Percentiles rank a stretch among this genome's conserved stretches.
Evolutionary conservation across 2,797 vertebrate genomes (phyloP).

Genomic region (Cossypha niveicapilla): DNA sequence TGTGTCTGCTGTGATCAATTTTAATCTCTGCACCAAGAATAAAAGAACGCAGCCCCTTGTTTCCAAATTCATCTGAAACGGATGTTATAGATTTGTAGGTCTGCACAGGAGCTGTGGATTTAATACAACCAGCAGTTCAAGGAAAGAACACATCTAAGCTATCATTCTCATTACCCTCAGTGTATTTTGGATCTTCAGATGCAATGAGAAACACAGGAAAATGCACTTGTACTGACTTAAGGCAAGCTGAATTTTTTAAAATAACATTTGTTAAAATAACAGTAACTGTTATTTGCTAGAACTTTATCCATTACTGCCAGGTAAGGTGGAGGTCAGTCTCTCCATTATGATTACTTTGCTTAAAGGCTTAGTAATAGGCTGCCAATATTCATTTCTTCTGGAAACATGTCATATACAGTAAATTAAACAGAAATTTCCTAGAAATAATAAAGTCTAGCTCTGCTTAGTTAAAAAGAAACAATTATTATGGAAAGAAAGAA

Average conservation of each 20-base stretch:
- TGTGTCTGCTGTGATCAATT: constrained; percentile 77
- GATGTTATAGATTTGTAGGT: constrained; percentile 70
- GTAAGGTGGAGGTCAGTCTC: neutral
- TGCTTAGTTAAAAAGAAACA: constrained; percentile 4
- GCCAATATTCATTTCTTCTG: neutral
- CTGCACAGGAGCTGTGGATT: constrained; percentile 55
- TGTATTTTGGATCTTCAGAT: neutral
- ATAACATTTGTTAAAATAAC: neutral
- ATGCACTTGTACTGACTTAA: neutral
- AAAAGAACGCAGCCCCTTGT: constrained; percentile 63
- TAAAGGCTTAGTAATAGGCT: constrained; percentile 5
- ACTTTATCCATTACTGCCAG: neutral
- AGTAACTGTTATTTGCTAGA: neutral
- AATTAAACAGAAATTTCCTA: neutral
- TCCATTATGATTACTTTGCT: neutral
- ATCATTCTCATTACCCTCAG: constrained; percentile 47
- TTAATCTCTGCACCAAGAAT: constrained; percentile 75
- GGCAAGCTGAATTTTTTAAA: neutral
- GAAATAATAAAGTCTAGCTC: constrained; percentile 18
- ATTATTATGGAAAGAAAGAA: neutral
- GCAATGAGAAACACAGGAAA: constrained; percentile 36
- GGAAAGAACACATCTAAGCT: constrained; percentile 60
- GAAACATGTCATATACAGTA: neutral
- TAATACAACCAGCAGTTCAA: constrained; percentile 59
- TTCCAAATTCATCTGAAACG: constrained; percentile 69